phyloP scores from a whole-genome alignment of 2,797 vertebrate species.

The Atherinosoma microstoma region DNA sequence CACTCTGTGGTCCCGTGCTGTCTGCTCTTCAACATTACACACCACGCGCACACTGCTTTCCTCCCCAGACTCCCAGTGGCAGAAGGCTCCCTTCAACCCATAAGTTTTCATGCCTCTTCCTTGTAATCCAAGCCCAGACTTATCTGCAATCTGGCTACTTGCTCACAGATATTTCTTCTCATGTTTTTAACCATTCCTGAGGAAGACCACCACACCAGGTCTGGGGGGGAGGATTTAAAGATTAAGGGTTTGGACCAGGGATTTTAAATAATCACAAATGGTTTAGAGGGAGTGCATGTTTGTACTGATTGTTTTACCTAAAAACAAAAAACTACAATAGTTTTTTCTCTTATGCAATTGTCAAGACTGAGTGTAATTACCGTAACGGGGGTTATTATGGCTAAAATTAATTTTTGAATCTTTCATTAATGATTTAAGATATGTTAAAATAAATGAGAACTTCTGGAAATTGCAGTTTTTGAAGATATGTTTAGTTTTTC shows the following conservation, averaged over 20 bases:
- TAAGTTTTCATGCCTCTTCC: constrained; percentile 42
- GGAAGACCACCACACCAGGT: constrained; percentile 21
- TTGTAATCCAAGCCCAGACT: constrained; percentile 71
- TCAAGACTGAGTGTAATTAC: neutral
- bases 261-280: constrained; percentile 31
- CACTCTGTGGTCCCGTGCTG: constrained; percentile 42
- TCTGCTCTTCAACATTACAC: constrained; percentile 41
- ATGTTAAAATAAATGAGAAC: neutral
- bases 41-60: constrained; percentile 8
- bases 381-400: neutral
- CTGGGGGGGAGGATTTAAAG: constrained; percentile 17
- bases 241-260: constrained; percentile 39
- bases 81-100: constrained; percentile 62
- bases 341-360: neutral
- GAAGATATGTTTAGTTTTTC: neutral
- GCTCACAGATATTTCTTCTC: constrained; percentile 17
- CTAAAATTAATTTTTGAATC: neutral
- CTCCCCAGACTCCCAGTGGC: constrained; percentile 49
- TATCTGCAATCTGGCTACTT: constrained; percentile 58
- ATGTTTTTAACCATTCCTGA: constrained; percentile 10
- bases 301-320: neutral
- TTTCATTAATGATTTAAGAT: neutral
- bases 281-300: neutral
- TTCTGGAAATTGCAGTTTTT: neutral
- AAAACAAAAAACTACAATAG: neutral